phyloP scores from a whole-genome alignment of 2,888 invertebrate genomes.

The Drosophila merina region DNA sequence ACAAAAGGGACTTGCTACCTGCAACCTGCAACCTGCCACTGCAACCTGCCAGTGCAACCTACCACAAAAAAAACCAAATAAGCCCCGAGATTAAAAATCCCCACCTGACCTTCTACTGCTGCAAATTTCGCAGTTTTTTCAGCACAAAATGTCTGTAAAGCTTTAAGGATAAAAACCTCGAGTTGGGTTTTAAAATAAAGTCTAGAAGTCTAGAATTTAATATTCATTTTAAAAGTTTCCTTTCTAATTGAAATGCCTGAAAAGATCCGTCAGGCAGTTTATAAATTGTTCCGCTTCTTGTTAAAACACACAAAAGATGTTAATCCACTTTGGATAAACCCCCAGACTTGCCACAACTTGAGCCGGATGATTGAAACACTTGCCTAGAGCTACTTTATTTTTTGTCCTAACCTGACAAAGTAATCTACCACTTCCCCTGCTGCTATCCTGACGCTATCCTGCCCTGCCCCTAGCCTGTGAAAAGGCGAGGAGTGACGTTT shows the following conservation, averaged over 20 bases:
- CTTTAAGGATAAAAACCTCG: too few species aligned
- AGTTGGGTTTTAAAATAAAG: too few species aligned
- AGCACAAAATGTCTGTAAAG: too few species aligned
- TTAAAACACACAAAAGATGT: conserved; percentile 14
- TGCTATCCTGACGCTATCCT: neutral
- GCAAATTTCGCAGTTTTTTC: neutral
- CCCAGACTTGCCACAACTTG: conserved; percentile 22
- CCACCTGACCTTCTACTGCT: neutral
- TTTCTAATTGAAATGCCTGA: neutral
- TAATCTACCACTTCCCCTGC: conserved; percentile 7
- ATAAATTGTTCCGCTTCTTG: neutral
- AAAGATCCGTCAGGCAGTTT: neutral
- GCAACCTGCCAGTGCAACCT: conserved; percentile 7
- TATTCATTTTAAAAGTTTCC: neutral
- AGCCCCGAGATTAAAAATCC: conserved; percentile 11
- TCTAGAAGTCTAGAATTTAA: neutral
- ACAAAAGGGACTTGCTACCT: conserved; percentile 11
- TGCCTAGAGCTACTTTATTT: conserved; percentile 18
- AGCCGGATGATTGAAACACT: conserved; percentile 35
- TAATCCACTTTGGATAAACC: conserved; percentile 20
- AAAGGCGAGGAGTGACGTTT: conserved; percentile 48
- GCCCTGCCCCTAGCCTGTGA: neutral
- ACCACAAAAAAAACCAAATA: conserved; percentile 4
- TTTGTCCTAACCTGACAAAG: conserved; percentile 16
- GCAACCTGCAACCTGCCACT: conserved; percentile 4